A percentile compares a stretch with the other conserved stretches of the same genome.
These are phyloP conservation scores for Eulemur mongoz DNA, from an alignment of 2,797 vertebrate genomes.

Conservation along the genomic window DNA sequence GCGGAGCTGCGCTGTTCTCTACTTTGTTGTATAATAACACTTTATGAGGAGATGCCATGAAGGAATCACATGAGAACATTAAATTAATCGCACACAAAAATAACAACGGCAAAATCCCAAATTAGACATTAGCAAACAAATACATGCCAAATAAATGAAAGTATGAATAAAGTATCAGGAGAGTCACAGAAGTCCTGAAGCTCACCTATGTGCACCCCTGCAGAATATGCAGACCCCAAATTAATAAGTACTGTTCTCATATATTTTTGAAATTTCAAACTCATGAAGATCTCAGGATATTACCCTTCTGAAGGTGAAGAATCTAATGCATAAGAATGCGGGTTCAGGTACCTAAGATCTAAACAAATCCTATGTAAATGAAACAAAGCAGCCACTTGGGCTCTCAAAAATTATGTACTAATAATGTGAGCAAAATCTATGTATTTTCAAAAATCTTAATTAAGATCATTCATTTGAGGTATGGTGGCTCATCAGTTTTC, in stretches of 20 bases:
- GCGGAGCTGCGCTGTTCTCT: neutral
- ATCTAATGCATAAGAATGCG: neutral
- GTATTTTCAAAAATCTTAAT: neutral
- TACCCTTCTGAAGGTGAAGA: neutral
- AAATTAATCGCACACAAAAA: neutral
- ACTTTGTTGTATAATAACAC: too few relatives aligned
- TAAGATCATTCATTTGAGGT: neutral
- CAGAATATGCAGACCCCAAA: neutral
- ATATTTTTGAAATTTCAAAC: neutral
- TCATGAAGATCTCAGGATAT: neutral
- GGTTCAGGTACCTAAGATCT: neutral
- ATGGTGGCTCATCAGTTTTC: neutral
- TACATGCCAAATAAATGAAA: neutral
- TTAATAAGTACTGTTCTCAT: neutral
- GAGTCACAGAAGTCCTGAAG: too few relatives aligned
- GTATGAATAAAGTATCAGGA: neutral
- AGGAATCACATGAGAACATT: neutral
- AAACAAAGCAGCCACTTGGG: neutral
- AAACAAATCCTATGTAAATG: neutral
- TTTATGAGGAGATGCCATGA: neutral
- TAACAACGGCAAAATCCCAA: neutral
- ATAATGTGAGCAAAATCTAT: neutral
- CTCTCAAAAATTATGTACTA: neutral
- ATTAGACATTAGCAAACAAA: neutral
- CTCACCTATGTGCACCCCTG: neutral